Evolutionary conservation across 2,113 vertebrate genomes (phyloP).

Genomic region (Thalassoma bifasciatum): DNA sequence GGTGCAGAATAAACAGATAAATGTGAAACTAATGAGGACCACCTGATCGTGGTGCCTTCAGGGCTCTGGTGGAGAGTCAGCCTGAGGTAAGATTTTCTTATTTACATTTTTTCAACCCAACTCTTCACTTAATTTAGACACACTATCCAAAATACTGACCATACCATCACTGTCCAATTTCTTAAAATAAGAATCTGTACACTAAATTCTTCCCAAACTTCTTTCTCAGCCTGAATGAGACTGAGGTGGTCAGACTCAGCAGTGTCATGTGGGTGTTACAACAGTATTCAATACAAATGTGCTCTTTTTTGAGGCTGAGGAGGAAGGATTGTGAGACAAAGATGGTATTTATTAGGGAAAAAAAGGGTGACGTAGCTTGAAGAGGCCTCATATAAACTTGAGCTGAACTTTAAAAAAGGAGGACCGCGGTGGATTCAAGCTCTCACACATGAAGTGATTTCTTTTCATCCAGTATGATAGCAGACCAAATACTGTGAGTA

Average conservation of each 20-base stretch:
- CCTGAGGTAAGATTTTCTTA: background rate
- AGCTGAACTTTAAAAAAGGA: background rate
- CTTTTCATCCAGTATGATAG: background rate
- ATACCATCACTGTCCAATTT: no score
- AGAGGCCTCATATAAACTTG: background rate
- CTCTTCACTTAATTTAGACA: background rate
- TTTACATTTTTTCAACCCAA: background rate
- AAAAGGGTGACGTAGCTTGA: background rate
- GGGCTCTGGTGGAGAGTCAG: background rate
- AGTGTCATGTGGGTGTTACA: background rate
- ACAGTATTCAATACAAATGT: background rate
- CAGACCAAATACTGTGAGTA: background rate
- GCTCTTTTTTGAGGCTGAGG: background rate
- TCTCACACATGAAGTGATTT: background rate
- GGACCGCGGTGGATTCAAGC: no score
- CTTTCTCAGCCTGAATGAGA: background rate
- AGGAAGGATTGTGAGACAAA: background rate
- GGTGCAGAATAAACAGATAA: no score
- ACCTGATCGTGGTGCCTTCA: background rate
- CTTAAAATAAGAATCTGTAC: background rate
- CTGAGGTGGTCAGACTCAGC: background rate
- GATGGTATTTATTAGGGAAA: background rate
- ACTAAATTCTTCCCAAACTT: background rate
- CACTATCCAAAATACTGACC: no score
- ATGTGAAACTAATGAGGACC: no score